Evolutionary conservation across 2,113 vertebrate genomes (phyloP).

Genomic region (Carlito syrichta): DNA sequence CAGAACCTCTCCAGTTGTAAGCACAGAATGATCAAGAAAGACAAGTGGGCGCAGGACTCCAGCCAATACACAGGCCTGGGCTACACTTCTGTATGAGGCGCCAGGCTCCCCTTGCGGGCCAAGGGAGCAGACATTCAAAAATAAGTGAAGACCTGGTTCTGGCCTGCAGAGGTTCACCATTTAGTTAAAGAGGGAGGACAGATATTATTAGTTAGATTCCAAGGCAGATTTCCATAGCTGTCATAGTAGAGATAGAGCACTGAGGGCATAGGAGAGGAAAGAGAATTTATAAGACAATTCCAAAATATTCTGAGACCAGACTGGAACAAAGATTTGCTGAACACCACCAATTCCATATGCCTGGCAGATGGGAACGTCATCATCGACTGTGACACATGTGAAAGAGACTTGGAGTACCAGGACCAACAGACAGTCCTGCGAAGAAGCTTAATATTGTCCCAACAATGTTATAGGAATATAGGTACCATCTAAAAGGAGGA

Average conservation of each 20-base stretch:
- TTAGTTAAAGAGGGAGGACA: background rate
- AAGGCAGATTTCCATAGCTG: background rate
- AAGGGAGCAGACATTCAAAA: background rate
- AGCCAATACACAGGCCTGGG: background rate
- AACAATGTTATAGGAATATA: background rate
- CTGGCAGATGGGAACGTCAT: conserved; percentile 48
- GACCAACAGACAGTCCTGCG: background rate
- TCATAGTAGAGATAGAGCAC: background rate
- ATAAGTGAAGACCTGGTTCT: background rate
- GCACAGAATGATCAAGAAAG: background rate
- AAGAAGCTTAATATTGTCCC: background rate
- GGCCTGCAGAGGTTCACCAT: background rate
- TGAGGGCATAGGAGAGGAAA: conserved; percentile 15
- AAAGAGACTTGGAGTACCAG: background rate
- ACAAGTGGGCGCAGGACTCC: background rate
- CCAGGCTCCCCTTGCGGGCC: background rate
- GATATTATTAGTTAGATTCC: background rate
- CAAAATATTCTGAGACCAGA: background rate
- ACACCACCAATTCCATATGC: conserved; percentile 47
- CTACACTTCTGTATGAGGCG: background rate
- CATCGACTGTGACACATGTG: conserved; percentile 10
- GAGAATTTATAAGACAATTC: conserved; percentile 36
- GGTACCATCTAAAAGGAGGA: background rate
- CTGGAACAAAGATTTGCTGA: conserved; percentile 53
- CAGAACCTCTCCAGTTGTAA: background rate